A percentile compares a stretch with the other conserved stretches of the same genome.
These are phyloP conservation scores for Champsocephalus esox DNA, from an alignment of 2,797 vertebrate genomes.

Conservation along the genomic window DNA sequence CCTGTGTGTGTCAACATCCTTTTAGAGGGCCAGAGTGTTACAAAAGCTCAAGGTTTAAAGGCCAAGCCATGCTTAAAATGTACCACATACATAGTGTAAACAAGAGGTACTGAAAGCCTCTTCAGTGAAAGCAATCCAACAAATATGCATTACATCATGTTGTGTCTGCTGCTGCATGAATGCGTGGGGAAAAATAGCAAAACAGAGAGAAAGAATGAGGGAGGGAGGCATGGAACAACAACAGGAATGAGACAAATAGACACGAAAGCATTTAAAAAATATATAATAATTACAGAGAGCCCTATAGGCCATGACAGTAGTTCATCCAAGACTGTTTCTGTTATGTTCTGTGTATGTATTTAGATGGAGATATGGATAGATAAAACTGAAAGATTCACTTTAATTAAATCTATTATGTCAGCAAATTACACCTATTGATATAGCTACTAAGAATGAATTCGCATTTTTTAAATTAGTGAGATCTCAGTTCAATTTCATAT, in stretches of 20 bases:
- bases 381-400: no score
- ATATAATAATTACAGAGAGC: no score
- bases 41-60: not conserved
- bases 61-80: not conserved
- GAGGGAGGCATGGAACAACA: not conserved
- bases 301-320: not conserved
- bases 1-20: not conserved
- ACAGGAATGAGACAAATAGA: constrained; percentile 21
- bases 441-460: no score
- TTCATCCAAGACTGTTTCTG: not conserved
- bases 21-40: not conserved
- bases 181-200: constrained; percentile 42
- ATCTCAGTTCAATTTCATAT: no score
- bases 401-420: no score
- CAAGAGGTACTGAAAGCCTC: constrained; percentile 25
- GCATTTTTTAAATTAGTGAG: no score
- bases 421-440: no score
- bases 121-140: constrained; percentile 30
- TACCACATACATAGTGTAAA: constrained; percentile 13
- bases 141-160: constrained; percentile 61
- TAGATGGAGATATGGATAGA: no score
- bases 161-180: constrained; percentile 48
- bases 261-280: not conserved
- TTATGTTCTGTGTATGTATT: no score
- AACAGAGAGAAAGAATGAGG: constrained; percentile 6